Percentiles rank a stretch among this genome's conserved stretches.
Evolutionary conservation across 1,140 invertebrate species (phyloP).

Genomic region (Drosophila sechellia): DNA sequence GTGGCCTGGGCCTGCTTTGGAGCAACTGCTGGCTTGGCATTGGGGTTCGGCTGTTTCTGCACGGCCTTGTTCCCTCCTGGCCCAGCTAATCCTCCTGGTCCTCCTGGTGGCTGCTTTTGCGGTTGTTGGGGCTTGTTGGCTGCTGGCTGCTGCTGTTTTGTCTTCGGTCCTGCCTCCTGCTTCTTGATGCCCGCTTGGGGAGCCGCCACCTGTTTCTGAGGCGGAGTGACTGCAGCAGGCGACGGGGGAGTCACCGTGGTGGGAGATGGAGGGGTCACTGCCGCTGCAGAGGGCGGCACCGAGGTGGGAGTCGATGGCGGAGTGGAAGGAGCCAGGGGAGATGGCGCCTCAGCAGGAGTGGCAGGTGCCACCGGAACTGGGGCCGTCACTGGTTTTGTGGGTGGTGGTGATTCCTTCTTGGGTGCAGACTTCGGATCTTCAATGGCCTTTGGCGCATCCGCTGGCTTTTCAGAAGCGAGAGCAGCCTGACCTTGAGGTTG

Average conservation of each 20-base stretch:
- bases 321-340: constrained; percentile 4
- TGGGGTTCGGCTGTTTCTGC: constrained; percentile 38
- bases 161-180: constrained; percentile 42
- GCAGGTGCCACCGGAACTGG: constrained; percentile 7
- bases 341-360: background rate
- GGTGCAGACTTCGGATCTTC: background rate
- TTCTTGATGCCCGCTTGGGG: constrained; percentile 38
- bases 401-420: constrained; percentile 5
- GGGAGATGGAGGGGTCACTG: constrained; percentile 33
- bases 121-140: constrained; percentile 31
- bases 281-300: constrained; percentile 19
- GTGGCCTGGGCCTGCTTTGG: constrained; percentile 31
- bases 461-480: background rate
- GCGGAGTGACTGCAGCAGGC: constrained; percentile 2
- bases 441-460: background rate
- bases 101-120: constrained; percentile 33
- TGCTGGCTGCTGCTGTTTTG: constrained; percentile 39
- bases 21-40: constrained; percentile 37
- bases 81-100: constrained; percentile 2
- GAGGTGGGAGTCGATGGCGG: constrained; percentile 30
- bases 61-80: constrained; percentile 22
- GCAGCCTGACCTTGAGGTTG: background rate
- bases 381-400: constrained; percentile 13
- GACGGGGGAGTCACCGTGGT: constrained; percentile 13
- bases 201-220: constrained; percentile 26